Conservation (phyloP, 2,113 vertebrate species). For the Triplophysa siluroides region DNA sequence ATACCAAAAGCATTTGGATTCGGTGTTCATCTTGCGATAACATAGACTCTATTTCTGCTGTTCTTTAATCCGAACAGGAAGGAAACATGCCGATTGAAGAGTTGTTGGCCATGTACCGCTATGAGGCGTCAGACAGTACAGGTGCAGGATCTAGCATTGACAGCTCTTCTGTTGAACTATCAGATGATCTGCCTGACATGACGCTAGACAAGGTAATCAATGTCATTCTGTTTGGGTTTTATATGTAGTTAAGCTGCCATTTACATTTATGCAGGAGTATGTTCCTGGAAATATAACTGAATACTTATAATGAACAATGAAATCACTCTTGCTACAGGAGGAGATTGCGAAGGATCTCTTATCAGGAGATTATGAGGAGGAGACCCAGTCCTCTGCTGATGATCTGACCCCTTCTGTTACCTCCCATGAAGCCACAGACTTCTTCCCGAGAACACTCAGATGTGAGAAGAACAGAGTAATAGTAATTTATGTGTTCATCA, state of each 20-base stretch:
- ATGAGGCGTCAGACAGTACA: conserved; percentile 82
- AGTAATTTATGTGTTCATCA: not conserved
- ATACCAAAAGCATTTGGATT: no score
- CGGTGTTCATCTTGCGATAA: not conserved
- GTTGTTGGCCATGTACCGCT: conserved; percentile 93
- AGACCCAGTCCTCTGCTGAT: conserved; percentile 98
- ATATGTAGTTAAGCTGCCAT: no score
- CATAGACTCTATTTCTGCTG: conserved; percentile 28
- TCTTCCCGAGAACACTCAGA: conserved; percentile 94
- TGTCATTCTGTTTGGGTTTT: not conserved
- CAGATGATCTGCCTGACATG: conserved; percentile 97
- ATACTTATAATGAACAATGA: not conserved
- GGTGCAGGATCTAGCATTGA: conserved; percentile 85
- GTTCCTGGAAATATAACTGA: not conserved
- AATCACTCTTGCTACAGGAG: conserved; percentile 75
- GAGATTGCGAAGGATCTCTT: conserved; percentile 99
- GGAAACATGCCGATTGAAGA: conserved; percentile 97
- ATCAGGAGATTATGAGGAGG: conserved; percentile 94
- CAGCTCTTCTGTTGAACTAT: conserved; percentile 94
- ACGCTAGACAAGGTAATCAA: conserved; percentile 91
- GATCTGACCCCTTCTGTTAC: conserved; percentile 97
- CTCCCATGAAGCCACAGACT: conserved; percentile 93
- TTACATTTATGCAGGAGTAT: not conserved
- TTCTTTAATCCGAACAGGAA: conserved; percentile 73
- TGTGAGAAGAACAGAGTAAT: conserved; percentile 81